Evolutionary conservation across 2,113 vertebrate genomes (phyloP), one percentile per base, ranked within the genome.

Genomic region (Galbula dea): DNA sequence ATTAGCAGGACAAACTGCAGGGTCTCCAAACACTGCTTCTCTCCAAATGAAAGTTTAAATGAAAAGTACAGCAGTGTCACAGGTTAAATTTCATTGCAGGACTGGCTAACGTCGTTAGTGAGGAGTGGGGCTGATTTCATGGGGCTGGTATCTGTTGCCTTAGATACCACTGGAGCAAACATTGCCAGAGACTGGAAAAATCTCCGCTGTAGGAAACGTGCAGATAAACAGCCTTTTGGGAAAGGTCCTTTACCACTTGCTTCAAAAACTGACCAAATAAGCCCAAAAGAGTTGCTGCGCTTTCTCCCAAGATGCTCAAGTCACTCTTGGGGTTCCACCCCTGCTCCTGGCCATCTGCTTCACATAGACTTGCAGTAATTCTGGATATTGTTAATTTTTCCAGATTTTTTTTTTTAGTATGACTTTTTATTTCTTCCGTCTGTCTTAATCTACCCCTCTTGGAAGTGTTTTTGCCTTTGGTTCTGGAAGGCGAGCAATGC

Each of bases 31-130:
- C 97, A 97, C 97, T 96, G 97, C 97, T 96, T 97, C 97, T 97
- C 95, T 97, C 94, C 97, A 98, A 98, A 98, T 98, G 97, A 98
- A 98, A 98, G 97, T 98, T 98, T 98, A 98, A 98, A 98, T 98
- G 97, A 98, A 98, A 98, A 98, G 97, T 98, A 97, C 97, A 97
- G 96, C 96, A 96, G 97, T 98, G 97, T 98, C 97, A 96, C 97
- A 97, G 97, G 97, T 98, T 98, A 97, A 97, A 98, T 98, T 97
- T 98, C 98, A 98, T 97, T 98, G 97, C 89, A 96, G 94, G 94
- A 94, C 97, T 94, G 93, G 96, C 95, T 98, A 98, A 98, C 95
- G 7, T 97, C 57, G 96, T 98, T 97, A 98, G 95, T 93, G 94
- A 97, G 96, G 90, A 96, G 87, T 97, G 96, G 95, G 95, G 86